These are phyloP conservation scores for Kradibia gibbosae DNA, from an alignment of 1,140 invertebrate genomes.

Conservation along the genomic window DNA sequence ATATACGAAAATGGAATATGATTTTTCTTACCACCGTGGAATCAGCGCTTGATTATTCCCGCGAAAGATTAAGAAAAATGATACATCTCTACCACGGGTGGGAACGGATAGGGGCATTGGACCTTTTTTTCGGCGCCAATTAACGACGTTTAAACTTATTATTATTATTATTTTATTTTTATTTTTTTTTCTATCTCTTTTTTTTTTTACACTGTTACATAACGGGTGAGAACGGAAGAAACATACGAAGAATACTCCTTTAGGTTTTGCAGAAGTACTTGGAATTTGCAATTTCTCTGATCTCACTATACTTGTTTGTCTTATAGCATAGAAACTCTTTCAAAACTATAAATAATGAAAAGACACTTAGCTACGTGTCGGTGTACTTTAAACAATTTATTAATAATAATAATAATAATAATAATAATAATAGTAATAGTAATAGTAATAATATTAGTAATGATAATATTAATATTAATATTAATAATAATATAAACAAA, in stretches of 20 bases:
- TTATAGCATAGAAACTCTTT: constrained; percentile 65
- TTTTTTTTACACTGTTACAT: neutral
- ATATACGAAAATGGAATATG: neutral
- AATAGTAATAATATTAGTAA: constrained; percentile 53
- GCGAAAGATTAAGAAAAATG: neutral
- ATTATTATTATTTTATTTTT: neutral
- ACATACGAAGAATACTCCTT: constrained; percentile 24
- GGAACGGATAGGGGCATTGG: neutral
- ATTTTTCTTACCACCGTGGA: constrained; percentile 18
- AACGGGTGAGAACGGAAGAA: constrained; percentile 22
- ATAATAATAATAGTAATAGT: constrained; percentile 39
- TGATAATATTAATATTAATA: constrained; percentile 53
- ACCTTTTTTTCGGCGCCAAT: constrained; percentile 41
- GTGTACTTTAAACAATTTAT: constrained; percentile 58
- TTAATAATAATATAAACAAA: constrained; percentile 45
- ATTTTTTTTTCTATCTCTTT: constrained; percentile 2
- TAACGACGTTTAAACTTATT: constrained; percentile 31
- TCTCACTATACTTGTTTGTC: constrained; percentile 69
- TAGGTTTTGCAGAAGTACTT: constrained; percentile 54
- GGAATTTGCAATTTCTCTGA: constrained; percentile 70
- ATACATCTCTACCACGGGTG: neutral
- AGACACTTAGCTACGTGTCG: constrained; percentile 52
- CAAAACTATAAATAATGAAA: constrained; percentile 29
- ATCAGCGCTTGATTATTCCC: neutral
- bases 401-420: constrained; percentile 42